Evolutionary conservation across 2,797 vertebrate species (phyloP).

Genomic region (Helarctos malayanus): DNA sequence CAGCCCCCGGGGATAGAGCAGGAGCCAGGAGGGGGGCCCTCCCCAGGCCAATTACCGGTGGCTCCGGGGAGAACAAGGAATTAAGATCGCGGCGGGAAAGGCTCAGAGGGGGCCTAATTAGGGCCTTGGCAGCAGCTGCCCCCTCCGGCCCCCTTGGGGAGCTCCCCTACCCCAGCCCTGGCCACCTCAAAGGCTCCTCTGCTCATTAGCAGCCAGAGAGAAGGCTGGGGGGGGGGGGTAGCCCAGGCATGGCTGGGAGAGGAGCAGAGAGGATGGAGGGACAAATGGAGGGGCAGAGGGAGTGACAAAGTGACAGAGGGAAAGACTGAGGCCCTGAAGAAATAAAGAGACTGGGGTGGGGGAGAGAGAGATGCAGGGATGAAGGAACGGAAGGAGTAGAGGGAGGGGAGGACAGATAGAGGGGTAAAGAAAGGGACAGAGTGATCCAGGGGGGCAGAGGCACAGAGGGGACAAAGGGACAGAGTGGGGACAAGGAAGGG

Average conservation of each 20-base stretch:
- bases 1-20: slow-evolving; percentile 29
- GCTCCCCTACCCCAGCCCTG: slow-evolving; percentile 42
- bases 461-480: not conserved
- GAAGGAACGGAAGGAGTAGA: not conserved
- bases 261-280: not conserved
- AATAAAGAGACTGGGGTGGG: not conserved
- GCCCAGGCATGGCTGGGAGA: not conserved
- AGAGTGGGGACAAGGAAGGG: not conserved
- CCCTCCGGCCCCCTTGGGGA: slow-evolving; percentile 70
- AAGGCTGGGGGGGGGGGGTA: not conserved
- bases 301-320: not conserved
- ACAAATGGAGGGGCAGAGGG: not conserved
- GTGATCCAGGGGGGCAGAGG: not conserved
- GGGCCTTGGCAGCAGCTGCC: slow-evolving; percentile 80
- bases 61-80: slow-evolving; percentile 72
- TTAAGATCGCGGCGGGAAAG: slow-evolving; percentile 79
- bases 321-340: not conserved
- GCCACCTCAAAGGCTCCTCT: slow-evolving; percentile 80
- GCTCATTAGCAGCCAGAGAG: slow-evolving; percentile 78
- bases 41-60: slow-evolving; percentile 78
- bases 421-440: not conserved
- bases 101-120: slow-evolving; percentile 80
- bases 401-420: no score
- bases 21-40: slow-evolving; percentile 41
- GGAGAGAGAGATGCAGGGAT: not conserved